phyloP scores from a whole-genome alignment of 2,113 vertebrate species.

The Gnathonemus longibarbis region DNA sequence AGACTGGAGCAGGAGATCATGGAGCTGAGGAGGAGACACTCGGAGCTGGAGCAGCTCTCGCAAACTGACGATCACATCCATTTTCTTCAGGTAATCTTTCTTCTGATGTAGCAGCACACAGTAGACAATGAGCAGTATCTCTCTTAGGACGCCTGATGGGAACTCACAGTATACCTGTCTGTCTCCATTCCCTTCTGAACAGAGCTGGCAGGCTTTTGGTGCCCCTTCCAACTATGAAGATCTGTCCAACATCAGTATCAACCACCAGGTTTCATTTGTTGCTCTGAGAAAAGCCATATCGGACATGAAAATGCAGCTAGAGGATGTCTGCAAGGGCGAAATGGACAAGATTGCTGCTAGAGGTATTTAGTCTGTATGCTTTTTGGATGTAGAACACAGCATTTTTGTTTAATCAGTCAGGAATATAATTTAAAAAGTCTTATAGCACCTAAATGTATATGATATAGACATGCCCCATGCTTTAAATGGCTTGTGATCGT shows the following conservation, averaged over 20 bases:
- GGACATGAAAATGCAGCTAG: conserved; percentile 56
- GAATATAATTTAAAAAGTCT: background rate
- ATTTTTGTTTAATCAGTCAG: background rate
- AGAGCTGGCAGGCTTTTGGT: conserved; percentile 66
- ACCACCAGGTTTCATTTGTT: conserved; percentile 57
- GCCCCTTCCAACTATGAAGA: conserved; percentile 65
- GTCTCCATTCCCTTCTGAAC: background rate
- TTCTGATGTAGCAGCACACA: background rate
- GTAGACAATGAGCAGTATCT: background rate
- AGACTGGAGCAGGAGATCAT: conserved; percentile 63
- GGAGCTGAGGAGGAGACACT: conserved; percentile 59
- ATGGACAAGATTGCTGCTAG: conserved; percentile 52
- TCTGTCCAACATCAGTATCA: conserved; percentile 52
- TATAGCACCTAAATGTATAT: background rate
- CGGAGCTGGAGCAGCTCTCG: conserved; percentile 60
- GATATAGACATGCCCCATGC: background rate
- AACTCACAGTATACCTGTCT: background rate
- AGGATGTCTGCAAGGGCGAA: conserved; percentile 58
- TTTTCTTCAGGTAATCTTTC: conserved; percentile 57
- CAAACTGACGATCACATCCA: conserved; percentile 67
- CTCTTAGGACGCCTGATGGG: background rate
- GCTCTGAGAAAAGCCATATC: conserved; percentile 58
- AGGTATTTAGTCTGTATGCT: conserved; percentile 39
- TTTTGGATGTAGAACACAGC: background rate
- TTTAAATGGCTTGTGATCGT: background rate